Conservation (phyloP, 53 echinoderm and acorn worm species). For the Temnopleurus reevesii region DNA sequence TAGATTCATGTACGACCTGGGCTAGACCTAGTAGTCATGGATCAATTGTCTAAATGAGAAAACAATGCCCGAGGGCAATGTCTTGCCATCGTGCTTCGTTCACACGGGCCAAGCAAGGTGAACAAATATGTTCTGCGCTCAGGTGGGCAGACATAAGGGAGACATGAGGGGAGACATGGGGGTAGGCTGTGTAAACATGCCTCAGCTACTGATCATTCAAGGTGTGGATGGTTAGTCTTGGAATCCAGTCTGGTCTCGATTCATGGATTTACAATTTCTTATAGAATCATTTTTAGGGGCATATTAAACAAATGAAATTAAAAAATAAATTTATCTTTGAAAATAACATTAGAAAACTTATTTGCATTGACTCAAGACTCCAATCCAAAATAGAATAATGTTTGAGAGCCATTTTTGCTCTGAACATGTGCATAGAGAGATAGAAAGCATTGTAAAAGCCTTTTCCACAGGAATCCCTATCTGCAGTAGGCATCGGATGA, state of each 20-base stretch:
- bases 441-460: too few relatives aligned
- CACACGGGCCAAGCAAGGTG: too few relatives aligned
- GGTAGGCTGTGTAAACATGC: constrained; percentile 26
- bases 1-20: neutral
- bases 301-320: too few relatives aligned
- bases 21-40: neutral
- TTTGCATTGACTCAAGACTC: too few relatives aligned
- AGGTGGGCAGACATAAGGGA: constrained; percentile 31
- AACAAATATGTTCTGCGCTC: too few relatives aligned
- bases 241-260: neutral
- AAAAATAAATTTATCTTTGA: too few relatives aligned
- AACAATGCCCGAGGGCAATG: constrained; percentile 15
- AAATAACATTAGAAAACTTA: too few relatives aligned
- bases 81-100: neutral
- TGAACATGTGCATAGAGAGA: too few relatives aligned
- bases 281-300: too few relatives aligned
- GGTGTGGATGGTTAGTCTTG: neutral
- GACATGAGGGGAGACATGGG: constrained; percentile 4
- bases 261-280: too few relatives aligned
- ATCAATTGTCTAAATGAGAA: constrained; percentile 39
- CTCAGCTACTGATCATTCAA: neutral
- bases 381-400: neutral
- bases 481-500: too few relatives aligned
- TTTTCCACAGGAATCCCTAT: too few relatives aligned
- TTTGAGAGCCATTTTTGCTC: neutral